Evolutionary conservation across 1,140 invertebrate species (phyloP), one percentile per base, ranked within the genome.

Genomic region (Magallana gigas): DNA sequence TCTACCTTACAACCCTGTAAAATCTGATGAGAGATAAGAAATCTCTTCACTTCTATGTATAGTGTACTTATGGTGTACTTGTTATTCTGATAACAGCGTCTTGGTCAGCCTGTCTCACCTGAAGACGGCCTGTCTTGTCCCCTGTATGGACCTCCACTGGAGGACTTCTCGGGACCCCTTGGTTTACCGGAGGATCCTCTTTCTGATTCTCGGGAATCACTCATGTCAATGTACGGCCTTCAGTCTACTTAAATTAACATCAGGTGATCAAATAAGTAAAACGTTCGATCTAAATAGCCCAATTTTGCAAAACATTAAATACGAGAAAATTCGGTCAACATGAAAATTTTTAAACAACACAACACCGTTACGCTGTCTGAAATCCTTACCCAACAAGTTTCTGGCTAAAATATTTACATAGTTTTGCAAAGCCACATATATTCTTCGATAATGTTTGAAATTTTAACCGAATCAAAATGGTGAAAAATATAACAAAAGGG

Each of bases 241-340:
- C 36, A 48, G 36, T 48, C 36, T 48, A 48, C 36, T 48, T 48
- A 48, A 48, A 48, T 48, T 0, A 48, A 48, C 36, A 48, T 48
- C 36, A 48, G 36, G 36, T 48, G 36, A 48, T 48, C 36, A 48
- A 48, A 5, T 48, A 4, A 48, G 36, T 48, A 48, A 48, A 48
- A 48, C 36, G 2, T 48, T 48, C 36, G 36, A 48, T 48, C 36
- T 48, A 48, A 48, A 48, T 48, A 48, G 36, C 2, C 3, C 36
- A 48, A 48, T 48, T 48, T 48, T 48, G 36, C 36, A 48, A 48
- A 48, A 48, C 36, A 48, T 48, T 48, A 4, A 48, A 48, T 48
- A 48, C 36, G 64, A 76, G 68, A 76, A 76, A 76, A 76, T 76
- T 76, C 68, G 68, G 68, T 76, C 68, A n/a, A 18, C 36, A 48